Conservation (phyloP, 1,140 invertebrate genomes). For the Antheraea pernyi region DNA sequence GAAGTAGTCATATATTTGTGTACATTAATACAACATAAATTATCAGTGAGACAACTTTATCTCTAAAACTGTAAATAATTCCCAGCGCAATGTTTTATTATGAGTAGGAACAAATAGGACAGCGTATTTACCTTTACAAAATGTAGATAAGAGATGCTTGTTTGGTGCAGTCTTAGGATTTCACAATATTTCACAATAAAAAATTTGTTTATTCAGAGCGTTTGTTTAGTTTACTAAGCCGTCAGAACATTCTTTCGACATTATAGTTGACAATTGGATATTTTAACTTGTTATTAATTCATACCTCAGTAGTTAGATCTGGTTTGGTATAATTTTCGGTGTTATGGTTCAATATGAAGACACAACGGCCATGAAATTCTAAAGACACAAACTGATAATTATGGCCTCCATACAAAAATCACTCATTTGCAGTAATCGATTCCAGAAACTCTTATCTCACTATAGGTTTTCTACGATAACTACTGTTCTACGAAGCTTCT, state of each 20-base stretch:
- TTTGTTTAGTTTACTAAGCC: neutral
- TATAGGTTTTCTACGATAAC: too few species aligned
- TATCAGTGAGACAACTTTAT: neutral
- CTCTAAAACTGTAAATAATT: constrained; percentile 2
- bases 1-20: neutral
- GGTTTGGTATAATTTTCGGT: too few species aligned
- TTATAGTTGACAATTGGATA: neutral
- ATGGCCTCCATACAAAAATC: too few species aligned
- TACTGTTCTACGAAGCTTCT: too few species aligned
- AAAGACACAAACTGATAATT: too few species aligned
- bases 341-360: too few species aligned
- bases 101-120: constrained; percentile 2
- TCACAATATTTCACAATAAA: constrained; percentile 3
- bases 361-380: too few species aligned
- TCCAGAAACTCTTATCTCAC: too few species aligned
- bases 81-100: neutral
- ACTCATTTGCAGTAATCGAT: too few species aligned
- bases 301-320: too few species aligned
- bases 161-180: neutral
- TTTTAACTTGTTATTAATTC: neutral
- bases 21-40: neutral
- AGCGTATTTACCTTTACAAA: neutral
- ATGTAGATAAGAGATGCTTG: neutral
- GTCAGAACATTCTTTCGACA: neutral
- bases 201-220: neutral